Evolutionary conservation across 2,797 vertebrate genomes (phyloP).

Genomic region (Choloepus didactylus): DNA sequence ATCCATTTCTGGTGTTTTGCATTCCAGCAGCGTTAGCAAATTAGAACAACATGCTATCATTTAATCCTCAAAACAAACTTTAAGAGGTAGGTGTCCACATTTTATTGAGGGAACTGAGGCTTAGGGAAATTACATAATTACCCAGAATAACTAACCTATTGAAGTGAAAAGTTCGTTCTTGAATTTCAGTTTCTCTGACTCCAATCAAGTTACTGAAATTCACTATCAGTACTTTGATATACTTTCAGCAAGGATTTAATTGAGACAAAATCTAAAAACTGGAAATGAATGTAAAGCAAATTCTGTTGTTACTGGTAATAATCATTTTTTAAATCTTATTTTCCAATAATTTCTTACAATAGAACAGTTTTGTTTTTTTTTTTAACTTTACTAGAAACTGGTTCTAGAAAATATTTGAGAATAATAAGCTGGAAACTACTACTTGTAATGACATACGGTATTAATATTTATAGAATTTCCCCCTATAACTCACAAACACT

Average conservation of each 20-base stretch:
- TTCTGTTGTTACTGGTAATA: not conserved
- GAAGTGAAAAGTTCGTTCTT: not conserved
- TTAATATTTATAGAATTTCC: slow-evolving; percentile 76
- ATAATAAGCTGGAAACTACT: slow-evolving; percentile 65
- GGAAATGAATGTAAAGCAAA: not conserved
- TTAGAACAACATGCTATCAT: not conserved
- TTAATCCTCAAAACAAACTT: not conserved
- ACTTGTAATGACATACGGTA: slow-evolving; percentile 60
- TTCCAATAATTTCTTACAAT: slow-evolving; percentile 1
- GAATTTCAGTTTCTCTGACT: not conserved
- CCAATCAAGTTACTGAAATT: not conserved
- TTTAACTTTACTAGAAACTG: slow-evolving; percentile 16
- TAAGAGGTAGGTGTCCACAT: not conserved
- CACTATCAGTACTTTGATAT: not conserved
- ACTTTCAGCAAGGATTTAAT: not conserved
- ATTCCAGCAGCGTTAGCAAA: no score
- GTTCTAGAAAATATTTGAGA: slow-evolving; percentile 59
- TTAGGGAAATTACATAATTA: not conserved
- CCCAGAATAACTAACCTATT: not conserved
- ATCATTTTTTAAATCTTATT: not conserved
- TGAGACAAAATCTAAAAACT: not conserved
- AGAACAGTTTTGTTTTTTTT: not conserved
- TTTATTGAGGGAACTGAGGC: not conserved
- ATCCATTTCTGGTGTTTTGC: no score
- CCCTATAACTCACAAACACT: slow-evolving; percentile 63